phyloP scores from a whole-genome alignment of 2,797 vertebrate genomes.

The Tympanoctomys barrerae region DNA sequence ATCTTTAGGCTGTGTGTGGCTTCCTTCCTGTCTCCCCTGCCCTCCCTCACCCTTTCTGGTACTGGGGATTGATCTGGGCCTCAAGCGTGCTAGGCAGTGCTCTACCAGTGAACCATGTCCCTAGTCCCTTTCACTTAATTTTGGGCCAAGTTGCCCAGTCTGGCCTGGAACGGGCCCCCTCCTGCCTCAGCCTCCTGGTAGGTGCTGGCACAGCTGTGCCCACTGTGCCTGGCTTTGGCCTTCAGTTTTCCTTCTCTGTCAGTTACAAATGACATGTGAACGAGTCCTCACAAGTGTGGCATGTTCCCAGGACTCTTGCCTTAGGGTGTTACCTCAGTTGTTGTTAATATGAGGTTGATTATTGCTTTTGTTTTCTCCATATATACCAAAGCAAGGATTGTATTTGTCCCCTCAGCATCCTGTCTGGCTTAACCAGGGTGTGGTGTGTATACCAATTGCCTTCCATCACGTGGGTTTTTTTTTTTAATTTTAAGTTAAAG shows the following conservation, averaged over 20 bases:
- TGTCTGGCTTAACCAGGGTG: neutral
- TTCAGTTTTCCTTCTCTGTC: neutral
- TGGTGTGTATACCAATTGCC: neutral
- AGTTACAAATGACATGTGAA: neutral
- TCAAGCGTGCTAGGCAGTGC: neutral
- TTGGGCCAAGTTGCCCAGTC: neutral
- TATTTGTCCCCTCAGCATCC: accelerated
- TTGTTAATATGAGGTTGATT: neutral
- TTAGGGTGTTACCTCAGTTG: neutral
- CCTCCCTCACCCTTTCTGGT: neutral
- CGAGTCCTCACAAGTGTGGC: neutral
- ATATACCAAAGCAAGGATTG: neutral
- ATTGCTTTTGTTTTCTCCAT: neutral
- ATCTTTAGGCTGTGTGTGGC: neutral
- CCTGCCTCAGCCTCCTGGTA: neutral
- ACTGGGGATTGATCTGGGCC: neutral
- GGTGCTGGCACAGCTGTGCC: neutral
- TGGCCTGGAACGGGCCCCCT: neutral
- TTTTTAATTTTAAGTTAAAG: too few relatives aligned
- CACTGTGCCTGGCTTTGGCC: neutral
- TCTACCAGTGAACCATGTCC: neutral
- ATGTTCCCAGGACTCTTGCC: neutral
- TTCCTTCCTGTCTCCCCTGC: neutral
- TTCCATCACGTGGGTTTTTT: too few relatives aligned
- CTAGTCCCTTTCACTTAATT: neutral